Evolutionary conservation across 1,140 invertebrate genomes (phyloP), one percentile per base, ranked within the genome.

Genomic region (Papilio glaucus): DNA sequence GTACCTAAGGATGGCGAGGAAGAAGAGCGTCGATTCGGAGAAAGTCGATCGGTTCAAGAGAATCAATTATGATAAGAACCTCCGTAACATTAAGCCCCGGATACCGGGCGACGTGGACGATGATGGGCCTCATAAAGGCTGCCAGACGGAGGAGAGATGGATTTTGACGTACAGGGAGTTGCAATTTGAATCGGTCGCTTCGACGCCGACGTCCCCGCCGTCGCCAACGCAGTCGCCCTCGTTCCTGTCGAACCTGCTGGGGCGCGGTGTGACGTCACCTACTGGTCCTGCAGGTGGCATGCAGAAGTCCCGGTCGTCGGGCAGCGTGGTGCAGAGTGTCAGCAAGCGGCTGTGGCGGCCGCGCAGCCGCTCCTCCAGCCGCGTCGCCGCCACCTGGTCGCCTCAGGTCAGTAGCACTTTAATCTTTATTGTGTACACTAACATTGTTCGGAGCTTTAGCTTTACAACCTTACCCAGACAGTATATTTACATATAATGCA

Each of bases 241-340:
- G 81, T 96, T 96, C 82, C 87, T 96, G 18, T 95, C 95, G 81
- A 94, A 95, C 78, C 86, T 96, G 76, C 87, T 96, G 53, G 95
- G 96, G 77, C 94, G 94, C 77, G 94, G 83, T 77, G 78, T 85
- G 90, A 91, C 93, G 89, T 93, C 90, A 86, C 89, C 85, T 84
- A 86, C 77, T 77, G 87, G 76, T 86, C 89, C 92, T 83, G 84
- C 94, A 94, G 94, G 94, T 93, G 95, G 95, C 81, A 97, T 97
- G 97, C 96, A 97, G 95, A 98, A 97, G 91, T 97, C 96, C 77
- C 97, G 97, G 85, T 97, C 96, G 8, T 96, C 96, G 72, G 97
- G 96, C 79, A 97, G 96, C 91, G 97, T 98, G 84, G 96, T 97
- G 83, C 96, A 97, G 85, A 95, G 97, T 84, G 95, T 98, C 74